Evolutionary conservation across 2,888 invertebrate species (phyloP), one percentile per base, ranked within the genome.

Genomic region (Agapetus fuscipes): DNA sequence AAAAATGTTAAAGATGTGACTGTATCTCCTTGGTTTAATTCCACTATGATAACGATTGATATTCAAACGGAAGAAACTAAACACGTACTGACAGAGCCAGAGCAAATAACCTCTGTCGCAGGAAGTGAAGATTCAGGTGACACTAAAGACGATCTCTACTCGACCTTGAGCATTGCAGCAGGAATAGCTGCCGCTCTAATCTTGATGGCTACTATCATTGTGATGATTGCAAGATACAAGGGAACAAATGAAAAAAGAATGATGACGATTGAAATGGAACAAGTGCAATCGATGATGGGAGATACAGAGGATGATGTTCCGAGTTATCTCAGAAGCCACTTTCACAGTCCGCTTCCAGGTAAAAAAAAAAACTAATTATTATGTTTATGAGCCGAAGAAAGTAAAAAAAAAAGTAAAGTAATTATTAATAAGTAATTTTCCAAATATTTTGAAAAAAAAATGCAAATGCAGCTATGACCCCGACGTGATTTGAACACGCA

Each of bases 401-500:
- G 9, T 12, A 34, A n/a, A n/a, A 3, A 33, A 14, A 10, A 39
- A 15, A 10, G n/a, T 14, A 3, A 17, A n/a, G n/a, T n/a, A n/a
- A 33, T 17, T 15, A 4, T 3, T 20, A 4, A 11, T 3, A 17
- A 4, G 3, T 33, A 30, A 30, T 9, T 17, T 33, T 5, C 3
- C 9, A 33, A 34, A 13, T 36, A 37, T 27, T 16, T 11, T 27
- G 29, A 37, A 37, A 30, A 5, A 15, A 29, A 16, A 16, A 20
- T 9, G 9, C 4, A 20, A 20, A 20, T 20, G 9, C 20, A 6
- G n/a, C 20, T 6, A 6, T 85, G 86, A 87, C 85, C 86, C 85
- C 85, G 85, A 86, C 85, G 86, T 87, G 87, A 87, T 85, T 87
- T 83, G 87, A 88, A 88, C 87, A 87, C 87, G 86, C 87, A 88